These are phyloP conservation scores for Acanthopagrus latus DNA, from an alignment of 2,797 vertebrate genomes.

Conservation along the genomic window DNA sequence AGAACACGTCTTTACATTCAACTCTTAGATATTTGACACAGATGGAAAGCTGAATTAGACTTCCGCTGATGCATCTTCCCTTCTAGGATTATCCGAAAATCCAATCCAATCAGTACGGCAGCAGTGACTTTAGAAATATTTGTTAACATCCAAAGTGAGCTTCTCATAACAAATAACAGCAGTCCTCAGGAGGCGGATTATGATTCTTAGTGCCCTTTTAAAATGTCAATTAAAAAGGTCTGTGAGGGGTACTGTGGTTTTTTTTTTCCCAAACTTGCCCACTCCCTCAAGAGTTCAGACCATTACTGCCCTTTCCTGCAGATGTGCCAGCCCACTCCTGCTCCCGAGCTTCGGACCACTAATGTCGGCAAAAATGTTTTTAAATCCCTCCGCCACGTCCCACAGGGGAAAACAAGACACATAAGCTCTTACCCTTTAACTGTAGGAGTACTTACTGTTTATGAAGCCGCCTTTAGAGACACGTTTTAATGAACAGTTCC, in stretches of 20 bases:
- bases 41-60: not conserved
- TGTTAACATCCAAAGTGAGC: not conserved
- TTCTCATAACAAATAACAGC: slow-evolving; percentile 6
- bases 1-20: not conserved
- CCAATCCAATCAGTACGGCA: not conserved
- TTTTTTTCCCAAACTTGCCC: slow-evolving; percentile 33
- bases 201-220: slow-evolving; percentile 23
- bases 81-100: not conserved
- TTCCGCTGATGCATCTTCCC: not conserved
- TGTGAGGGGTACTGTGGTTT: slow-evolving; percentile 14
- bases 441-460: slow-evolving; percentile 9
- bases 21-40: not conserved
- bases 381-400: slow-evolving; percentile 7
- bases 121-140: slow-evolving; percentile 1
- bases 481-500: not conserved
- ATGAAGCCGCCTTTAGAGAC: not conserved
- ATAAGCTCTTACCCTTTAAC: slow-evolving; percentile 3
- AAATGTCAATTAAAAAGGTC: slow-evolving; percentile 42
- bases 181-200: not conserved
- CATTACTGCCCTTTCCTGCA: slow-evolving; percentile 53
- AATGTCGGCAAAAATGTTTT: slow-evolving; percentile 11
- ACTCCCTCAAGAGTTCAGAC: slow-evolving; percentile 34
- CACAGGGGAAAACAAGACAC: slow-evolving; percentile 10
- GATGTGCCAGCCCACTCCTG: slow-evolving; percentile 45
- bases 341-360: slow-evolving; percentile 27